Evolutionary conservation across 2,797 vertebrate species (phyloP), one percentile per base, ranked within the genome.

Genomic region (Toxotes lorentzi): DNA sequence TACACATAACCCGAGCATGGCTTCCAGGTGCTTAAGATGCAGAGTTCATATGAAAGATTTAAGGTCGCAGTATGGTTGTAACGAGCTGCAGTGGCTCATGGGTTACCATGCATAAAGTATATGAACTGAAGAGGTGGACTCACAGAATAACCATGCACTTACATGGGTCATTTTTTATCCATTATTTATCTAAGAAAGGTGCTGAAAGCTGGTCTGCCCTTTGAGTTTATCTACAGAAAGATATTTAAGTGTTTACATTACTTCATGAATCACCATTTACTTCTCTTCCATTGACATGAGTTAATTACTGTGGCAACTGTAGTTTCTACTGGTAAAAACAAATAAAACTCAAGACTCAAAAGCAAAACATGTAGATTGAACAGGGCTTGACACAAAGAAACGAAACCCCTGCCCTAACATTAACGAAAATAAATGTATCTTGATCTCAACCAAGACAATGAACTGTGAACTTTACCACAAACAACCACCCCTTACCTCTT

Each of bases 21-120:
- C 71, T 76, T 11, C 4, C 48, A 83, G 74, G 81, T 59, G 68
- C 70, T 76, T 54, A 24, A 83, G 64, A 84, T 61, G 76, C 66
- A 67, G 56, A 47, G 67, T 43, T 64, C 48, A 59, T 56, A 41
- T 21, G 38, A 60, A 54, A 23, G 40, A 63, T 70, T 56, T 30
- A 30, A 59, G 50, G 66, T n/a, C 1, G 34, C 13, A 0, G 53
- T 1, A 2, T n/a, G 5, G 19, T 3, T 38, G 17, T 0, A 8
- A 43, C 6, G n/a, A 17, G 67, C 54, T 14, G 79, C 67, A 62
- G 45, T 0, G 45, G 40, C 40, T 53, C 16, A 24, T 1, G 6
- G 23, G 57, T 78, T 35, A 38, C 47, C 47, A 14, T 12, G 62
- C 27, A 56, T 70, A 2, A 63, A 21, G 38, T 9, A 17, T 35